These are phyloP conservation scores for Dicyrtoma fusca DNA, from an alignment of 2,888 invertebrate genomes.

Conservation along the genomic window DNA sequence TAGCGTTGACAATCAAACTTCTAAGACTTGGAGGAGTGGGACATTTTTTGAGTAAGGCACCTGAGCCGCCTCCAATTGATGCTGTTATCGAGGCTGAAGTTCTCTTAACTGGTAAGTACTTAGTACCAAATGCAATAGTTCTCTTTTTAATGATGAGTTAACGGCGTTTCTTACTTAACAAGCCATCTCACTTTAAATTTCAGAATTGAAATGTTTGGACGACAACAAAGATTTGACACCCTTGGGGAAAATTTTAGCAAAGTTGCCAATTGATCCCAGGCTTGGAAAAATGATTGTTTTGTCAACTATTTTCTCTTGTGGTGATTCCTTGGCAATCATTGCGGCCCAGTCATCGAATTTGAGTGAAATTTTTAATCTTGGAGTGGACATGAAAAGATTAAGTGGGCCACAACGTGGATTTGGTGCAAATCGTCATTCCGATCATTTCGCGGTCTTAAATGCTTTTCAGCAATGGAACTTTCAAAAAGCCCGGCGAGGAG, in stretches of 20 bases:
- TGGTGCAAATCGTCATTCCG: constrained; percentile 84
- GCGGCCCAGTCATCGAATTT: constrained; percentile 95
- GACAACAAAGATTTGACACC: constrained; percentile 85
- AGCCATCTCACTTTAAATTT: constrained; percentile 38
- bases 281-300: constrained; percentile 97
- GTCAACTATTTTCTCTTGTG: constrained; percentile 86
- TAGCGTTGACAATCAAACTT: constrained; percentile 88
- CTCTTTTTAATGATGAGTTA: constrained; percentile 62
- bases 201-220: constrained; percentile 92
- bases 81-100: constrained; percentile 98
- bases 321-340: constrained; percentile 89
- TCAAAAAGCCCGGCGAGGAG: constrained; percentile 62
- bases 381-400: constrained; percentile 67
- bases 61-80: constrained; percentile 92
- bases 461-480: constrained; percentile 76
- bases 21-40: constrained; percentile 89
- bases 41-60: constrained; percentile 90
- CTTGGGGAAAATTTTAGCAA: constrained; percentile 88
- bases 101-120: constrained; percentile 62
- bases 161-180: neutral
- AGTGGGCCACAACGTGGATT: constrained; percentile 83
- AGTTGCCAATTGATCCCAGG: constrained; percentile 92
- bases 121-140: neutral
- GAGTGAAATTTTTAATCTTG: constrained; percentile 88
- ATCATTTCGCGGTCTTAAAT: constrained; percentile 93